Conservation (phyloP, 1,140 invertebrate species). For the Globodera rostochiensis region DNA sequence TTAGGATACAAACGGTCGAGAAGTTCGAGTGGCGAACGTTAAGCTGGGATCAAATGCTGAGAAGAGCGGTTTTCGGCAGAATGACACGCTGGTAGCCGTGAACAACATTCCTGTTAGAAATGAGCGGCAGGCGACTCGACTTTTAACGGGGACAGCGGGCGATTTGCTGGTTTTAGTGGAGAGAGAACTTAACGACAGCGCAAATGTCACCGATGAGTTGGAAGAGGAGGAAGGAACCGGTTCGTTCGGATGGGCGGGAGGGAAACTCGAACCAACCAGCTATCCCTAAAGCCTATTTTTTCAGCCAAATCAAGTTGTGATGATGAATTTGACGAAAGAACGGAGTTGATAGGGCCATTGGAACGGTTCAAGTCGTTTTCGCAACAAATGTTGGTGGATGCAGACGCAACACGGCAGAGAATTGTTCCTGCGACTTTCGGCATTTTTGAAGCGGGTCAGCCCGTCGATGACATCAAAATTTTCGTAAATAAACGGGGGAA, state of each 20-base stretch:
- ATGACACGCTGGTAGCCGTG: slow-evolving; percentile 54
- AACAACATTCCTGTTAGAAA: slow-evolving; percentile 59
- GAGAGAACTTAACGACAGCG: slow-evolving; percentile 38
- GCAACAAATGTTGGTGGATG: no score
- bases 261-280: no score
- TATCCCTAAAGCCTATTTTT: no score
- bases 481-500: not conserved
- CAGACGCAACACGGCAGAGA: no score
- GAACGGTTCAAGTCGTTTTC: no score
- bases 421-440: no score
- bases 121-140: slow-evolving; percentile 55
- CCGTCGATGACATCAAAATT: no score
- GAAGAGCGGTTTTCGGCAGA: slow-evolving; percentile 54
- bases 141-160: slow-evolving; percentile 52
- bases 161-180: slow-evolving; percentile 59
- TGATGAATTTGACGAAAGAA: no score
- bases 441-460: no score
- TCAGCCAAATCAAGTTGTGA: no score
- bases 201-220: slow-evolving; percentile 20
- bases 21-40: slow-evolving; percentile 44
- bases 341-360: no score
- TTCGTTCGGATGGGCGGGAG: no score
- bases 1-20: slow-evolving; percentile 16
- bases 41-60: slow-evolving; percentile 56
- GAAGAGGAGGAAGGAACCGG: slow-evolving; percentile 10